Evolutionary conservation across 2,113 vertebrate genomes (phyloP), one percentile per base, ranked within the genome.

Genomic region (Sinocyclocheilus grahami): DNA sequence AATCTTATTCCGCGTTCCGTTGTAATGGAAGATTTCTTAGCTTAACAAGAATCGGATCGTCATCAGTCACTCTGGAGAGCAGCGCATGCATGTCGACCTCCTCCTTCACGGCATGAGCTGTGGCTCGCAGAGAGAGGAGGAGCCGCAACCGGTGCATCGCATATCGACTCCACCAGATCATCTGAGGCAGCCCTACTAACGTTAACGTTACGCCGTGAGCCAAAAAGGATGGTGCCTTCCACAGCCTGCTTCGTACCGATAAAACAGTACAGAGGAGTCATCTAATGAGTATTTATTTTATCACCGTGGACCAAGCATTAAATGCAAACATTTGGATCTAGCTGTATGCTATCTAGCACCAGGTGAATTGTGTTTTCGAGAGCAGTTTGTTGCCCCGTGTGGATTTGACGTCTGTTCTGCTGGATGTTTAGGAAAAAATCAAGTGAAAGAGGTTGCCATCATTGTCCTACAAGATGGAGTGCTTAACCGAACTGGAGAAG

Each of bases 401-500:
- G 93, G 92, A 94, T 91, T 90, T 93, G 90, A 94, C 92, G 91
- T 92, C 89, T 87, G 81, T 30, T 86, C 83, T 88, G 91, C 90
- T 93, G 93, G 93, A 94, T 94, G 92, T 91, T 92, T 90, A 53
- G 37, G 62, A 18, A 20, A 79, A 79, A 76, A 87, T 74, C n/a
- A 82, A 55, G 55, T 72, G 67, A 39, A 86, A 84, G 88, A 86
- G 86, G 85, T 65, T 82, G 87, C 86, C 84, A 86, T 88, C 74
- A 87, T 89, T 85, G 75, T 90, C 91, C 90, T 93, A 84, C 87
- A 95, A 92, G 92, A 98, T 98, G 97, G 97, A 94, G 92, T 95
- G 96, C 89, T 94, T 95, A 86, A 95, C 95, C 93, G 96, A 97
- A 91, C 95, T 95, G 20, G 95, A 96, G 88, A 95, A 96, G 90